phyloP scores from a whole-genome alignment of 2,888 invertebrate species.

The Plebejus anna region DNA sequence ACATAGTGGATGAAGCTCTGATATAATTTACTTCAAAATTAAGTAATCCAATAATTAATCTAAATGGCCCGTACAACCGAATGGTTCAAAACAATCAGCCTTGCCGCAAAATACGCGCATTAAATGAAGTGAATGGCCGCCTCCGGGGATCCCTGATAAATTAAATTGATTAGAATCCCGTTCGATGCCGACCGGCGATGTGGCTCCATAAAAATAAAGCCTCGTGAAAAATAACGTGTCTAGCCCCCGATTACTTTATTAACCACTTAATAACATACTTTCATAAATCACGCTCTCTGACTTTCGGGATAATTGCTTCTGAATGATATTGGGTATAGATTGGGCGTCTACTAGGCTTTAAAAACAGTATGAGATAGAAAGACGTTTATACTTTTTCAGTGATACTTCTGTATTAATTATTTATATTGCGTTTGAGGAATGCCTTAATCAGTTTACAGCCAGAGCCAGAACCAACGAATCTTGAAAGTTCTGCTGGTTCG shows the following conservation, averaged over 20 bases:
- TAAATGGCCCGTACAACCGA: slow-evolving; percentile 79
- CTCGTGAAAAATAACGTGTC: slow-evolving; percentile 69
- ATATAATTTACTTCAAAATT: slow-evolving; percentile 68
- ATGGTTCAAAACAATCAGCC: slow-evolving; percentile 80
- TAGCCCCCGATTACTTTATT: slow-evolving; percentile 51
- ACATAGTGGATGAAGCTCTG: slow-evolving; percentile 5
- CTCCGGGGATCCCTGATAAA: slow-evolving; percentile 79
- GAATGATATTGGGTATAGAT: background rate
- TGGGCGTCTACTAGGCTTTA: background rate
- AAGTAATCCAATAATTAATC: slow-evolving; percentile 81
- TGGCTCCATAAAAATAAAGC: slow-evolving; percentile 72
- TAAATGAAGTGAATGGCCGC: slow-evolving; percentile 80
- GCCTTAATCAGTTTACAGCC: background rate
- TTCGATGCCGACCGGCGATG: slow-evolving; percentile 70
- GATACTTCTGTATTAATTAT: background rate
- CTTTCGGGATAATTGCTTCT: slow-evolving; percentile 5
- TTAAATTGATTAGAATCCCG: slow-evolving; percentile 80
- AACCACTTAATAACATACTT: slow-evolving; percentile 45
- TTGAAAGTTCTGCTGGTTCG: too few species aligned
- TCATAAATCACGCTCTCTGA: slow-evolving; percentile 44
- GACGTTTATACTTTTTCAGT: background rate
- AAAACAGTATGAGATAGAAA: background rate
- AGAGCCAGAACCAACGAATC: background rate
- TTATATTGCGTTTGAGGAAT: background rate
- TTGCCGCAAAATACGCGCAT: slow-evolving; percentile 79